Base-by-base conservation (phyloP, 2,888 invertebrate species). In the Lithosia quadra region DNA sequence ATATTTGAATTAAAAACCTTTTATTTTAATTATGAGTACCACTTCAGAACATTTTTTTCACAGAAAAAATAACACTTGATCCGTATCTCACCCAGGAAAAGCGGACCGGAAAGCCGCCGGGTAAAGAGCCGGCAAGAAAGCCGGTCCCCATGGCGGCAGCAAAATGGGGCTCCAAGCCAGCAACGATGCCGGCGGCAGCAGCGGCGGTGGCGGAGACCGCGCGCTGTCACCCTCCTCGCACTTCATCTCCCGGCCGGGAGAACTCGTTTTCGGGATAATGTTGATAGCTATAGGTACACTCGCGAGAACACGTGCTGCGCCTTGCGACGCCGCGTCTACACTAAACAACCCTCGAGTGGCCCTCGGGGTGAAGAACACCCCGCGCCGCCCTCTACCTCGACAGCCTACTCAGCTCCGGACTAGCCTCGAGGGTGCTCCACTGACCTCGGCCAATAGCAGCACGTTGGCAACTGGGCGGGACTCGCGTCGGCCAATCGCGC, bases 161-260 rank as follows among this genome's bases (percentile, higher is more conserved):
- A 97, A 90, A 74, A 97, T 96, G 59, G 97, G 97, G 84, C 97
- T 97, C 97, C 97, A 97, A 22, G 97, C 96, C 87, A 97, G 90
- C 87, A 97, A 95, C 68, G 97, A 96, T n/a, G 96, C 95, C 68
- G 95, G 95, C 74, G 95, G 96, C 84, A 93, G 89, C 84, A 92
- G 90, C 84, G 94, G 93, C 88, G 91, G 92, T 81, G 91, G 92
- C 81, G 89, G 87, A 74, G 92, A 90, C 76, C 92, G 92, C 86
- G 89, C 90, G 76, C 89, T 89, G 79, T 91, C 92, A 75, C 92
- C 93, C 86, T 94, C 92, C 91, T 94, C 95, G 72, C 93, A 91
- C 89, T 94, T 94, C 94, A 95, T 94, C 92, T 94, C 95, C 94
- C 94, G 90, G 66, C 89, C 90, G 93, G 94, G 95, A 91, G 95